Evolutionary conservation across 2,888 invertebrate species (phyloP), one percentile per base, ranked within the genome.

Genomic region (Melanargia galathea): DNA sequence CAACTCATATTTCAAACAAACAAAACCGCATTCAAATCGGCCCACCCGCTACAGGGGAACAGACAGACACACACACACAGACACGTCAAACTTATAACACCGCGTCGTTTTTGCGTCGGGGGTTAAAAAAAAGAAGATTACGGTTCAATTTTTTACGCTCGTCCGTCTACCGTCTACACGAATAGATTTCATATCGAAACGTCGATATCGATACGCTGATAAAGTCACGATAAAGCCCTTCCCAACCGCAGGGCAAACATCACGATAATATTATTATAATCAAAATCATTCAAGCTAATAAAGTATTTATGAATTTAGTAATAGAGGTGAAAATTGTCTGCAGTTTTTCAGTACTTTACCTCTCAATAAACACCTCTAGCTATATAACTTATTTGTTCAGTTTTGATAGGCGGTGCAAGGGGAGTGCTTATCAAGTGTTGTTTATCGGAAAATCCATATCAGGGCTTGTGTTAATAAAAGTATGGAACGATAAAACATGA

Each of bases 161-260:
- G 33, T 56, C 24, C 59, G 38, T 38, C 57, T 11, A 35, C 24
- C 59, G 38, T 38, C 57, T 11, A 35, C 55, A 56, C 61, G 64
- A 64, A 66, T 59, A 54, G 20, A 60, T 48, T 43, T 30, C 22
- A 62, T 62, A 63, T 62, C 62, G 26, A 65, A 61, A 66, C 52
- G 63, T 60, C 68, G 60, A 64, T 68, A 63, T 58, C 52, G 68
- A 69, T 67, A 63, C 46, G 48, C 49, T 60, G 68, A 70, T 70
- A 70, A 57, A 58, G 61, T 63, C 64, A 68, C 59, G 64, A 68
- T 64, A 66, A 26, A 58, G 64, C 70, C 70, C 68, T 62, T 38
- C 66, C 68, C 66, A 52, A 46, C 62, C 24, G 49, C 61, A 35
- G 55, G 24, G 55, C 55, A 24, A 52, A 55, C 54, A 30, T 51